phyloP scores from a whole-genome alignment of 2,113 vertebrate species.

The Sinosuthora webbiana region DNA sequence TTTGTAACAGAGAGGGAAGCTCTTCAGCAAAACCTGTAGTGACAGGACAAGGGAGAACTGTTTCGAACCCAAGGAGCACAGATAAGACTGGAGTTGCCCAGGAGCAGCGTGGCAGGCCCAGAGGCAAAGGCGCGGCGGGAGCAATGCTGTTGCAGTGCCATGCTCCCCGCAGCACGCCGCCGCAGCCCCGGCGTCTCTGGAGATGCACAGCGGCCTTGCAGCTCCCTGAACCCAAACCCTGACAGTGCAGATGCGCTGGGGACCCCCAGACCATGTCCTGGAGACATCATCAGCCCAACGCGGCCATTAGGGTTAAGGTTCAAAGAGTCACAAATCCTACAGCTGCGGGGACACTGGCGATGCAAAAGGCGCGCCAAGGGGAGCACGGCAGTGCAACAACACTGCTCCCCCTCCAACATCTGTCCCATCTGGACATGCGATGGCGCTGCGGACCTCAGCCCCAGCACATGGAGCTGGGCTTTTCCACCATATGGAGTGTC shows the following conservation, averaged over 20 bases:
- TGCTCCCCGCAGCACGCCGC: rapidly evolving
- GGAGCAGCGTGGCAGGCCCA: rapidly evolving
- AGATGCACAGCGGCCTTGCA: rapidly evolving
- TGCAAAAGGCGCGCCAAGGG: not conserved
- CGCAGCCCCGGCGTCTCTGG: rapidly evolving
- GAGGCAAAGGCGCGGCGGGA: rapidly evolving
- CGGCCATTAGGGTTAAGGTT: too few species aligned
- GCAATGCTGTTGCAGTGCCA: rapidly evolving
- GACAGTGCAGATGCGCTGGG: not conserved
- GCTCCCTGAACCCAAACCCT: not conserved
- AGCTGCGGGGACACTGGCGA: not conserved
- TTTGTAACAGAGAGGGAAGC: not conserved
- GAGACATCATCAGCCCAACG: not conserved
- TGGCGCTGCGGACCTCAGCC: not conserved
- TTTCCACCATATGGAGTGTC: not conserved
- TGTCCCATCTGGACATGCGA: rapidly evolving
- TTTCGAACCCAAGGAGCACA: not conserved
- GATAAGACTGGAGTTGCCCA: not conserved
- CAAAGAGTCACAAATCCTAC: not conserved
- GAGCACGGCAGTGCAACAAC: rapidly evolving
- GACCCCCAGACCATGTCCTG: not conserved
- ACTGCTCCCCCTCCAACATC: rapidly evolving
- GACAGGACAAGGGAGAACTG: not conserved
- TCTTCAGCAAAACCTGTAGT: not conserved
- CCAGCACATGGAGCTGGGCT: not conserved